Percentiles rank a stretch among this genome's conserved stretches.
Conservation (phyloP, 2,797 vertebrate genomes). For the Vipera ursinii region DNA sequence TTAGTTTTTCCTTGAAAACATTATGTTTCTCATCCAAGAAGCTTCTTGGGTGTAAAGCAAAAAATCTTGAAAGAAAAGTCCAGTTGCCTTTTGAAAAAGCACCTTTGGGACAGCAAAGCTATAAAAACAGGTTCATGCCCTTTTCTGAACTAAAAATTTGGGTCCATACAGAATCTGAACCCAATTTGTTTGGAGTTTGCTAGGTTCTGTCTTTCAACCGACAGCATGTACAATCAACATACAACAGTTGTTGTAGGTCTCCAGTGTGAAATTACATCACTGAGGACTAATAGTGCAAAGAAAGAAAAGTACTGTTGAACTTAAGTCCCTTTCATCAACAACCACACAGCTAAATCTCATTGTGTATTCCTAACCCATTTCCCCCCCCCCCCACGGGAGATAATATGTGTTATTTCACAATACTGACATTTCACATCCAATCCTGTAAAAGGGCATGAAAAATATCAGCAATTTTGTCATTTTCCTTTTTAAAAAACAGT, state of each 20-base stretch:
- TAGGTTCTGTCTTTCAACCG: not conserved
- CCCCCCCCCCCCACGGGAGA: not conserved
- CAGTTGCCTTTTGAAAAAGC: no score
- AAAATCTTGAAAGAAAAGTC: no score
- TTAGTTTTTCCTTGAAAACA: no score
- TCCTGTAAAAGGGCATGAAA: conserved; percentile 8
- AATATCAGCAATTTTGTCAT: not conserved
- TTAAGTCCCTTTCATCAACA: not conserved
- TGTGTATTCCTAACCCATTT: not conserved
- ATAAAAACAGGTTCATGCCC: not conserved
- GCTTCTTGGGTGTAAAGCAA: no score
- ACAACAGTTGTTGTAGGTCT: not conserved
- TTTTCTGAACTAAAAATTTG: not conserved
- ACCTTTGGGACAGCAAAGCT: not conserved
- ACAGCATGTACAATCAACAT: not conserved
- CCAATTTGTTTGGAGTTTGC: not conserved
- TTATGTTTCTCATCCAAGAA: no score
- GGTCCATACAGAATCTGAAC: not conserved
- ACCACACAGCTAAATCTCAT: not conserved
- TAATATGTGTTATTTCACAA: not conserved
- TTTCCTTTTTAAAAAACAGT: not conserved
- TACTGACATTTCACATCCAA: conserved; percentile 20
- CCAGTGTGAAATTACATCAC: not conserved
- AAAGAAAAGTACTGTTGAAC: not conserved
- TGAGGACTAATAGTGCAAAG: not conserved